Conservation (phyloP, 92 coral and sea anemone genomes). For the Porites evermanni region DNA sequence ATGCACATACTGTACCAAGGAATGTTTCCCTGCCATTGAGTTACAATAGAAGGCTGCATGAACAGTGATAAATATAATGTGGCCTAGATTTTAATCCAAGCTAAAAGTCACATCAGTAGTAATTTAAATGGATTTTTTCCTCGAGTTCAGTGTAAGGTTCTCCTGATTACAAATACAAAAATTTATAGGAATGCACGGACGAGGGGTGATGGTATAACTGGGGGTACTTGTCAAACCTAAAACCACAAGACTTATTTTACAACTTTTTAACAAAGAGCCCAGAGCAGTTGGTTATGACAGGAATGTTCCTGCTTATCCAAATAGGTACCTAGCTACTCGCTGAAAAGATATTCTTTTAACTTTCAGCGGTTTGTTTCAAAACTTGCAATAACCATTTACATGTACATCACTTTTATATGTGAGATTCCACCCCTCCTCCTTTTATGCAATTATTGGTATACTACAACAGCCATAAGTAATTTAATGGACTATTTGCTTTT, state of each 20-base stretch:
- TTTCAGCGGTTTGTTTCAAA: conserved; percentile 14
- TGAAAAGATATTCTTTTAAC: conserved; percentile 2
- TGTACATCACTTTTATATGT: conserved; percentile 1
- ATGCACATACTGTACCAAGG: conserved; percentile 14
- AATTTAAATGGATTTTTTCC: conserved; percentile 12
- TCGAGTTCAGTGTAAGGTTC: background rate
- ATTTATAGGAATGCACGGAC: conserved; percentile 8
- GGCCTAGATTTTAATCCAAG: conserved; percentile 14
- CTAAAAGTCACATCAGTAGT: conserved; percentile 23
- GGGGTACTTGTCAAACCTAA: conserved; percentile 16
- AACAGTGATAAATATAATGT: conserved; percentile 9
- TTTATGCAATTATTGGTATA: conserved; percentile 5
- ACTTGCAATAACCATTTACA: conserved; percentile 21
- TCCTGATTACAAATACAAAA: conserved; percentile 7
- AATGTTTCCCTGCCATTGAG: conserved; percentile 12
- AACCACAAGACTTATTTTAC: conserved; percentile 18
- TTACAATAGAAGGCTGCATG: conserved; percentile 28
- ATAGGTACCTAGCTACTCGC: background rate
- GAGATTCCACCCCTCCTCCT: conserved; percentile 32
- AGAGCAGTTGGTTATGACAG: conserved; percentile 12
- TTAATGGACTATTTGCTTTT: conserved; percentile 5
- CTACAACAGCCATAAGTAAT: conserved; percentile 16
- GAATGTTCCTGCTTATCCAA: conserved; percentile 4
- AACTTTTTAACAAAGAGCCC: background rate
- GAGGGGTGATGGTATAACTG: conserved; percentile 29